Evolutionary conservation across 2,888 invertebrate species (phyloP), one percentile per base, ranked within the genome.

Genomic region (Drosophila paramelanica): DNA sequence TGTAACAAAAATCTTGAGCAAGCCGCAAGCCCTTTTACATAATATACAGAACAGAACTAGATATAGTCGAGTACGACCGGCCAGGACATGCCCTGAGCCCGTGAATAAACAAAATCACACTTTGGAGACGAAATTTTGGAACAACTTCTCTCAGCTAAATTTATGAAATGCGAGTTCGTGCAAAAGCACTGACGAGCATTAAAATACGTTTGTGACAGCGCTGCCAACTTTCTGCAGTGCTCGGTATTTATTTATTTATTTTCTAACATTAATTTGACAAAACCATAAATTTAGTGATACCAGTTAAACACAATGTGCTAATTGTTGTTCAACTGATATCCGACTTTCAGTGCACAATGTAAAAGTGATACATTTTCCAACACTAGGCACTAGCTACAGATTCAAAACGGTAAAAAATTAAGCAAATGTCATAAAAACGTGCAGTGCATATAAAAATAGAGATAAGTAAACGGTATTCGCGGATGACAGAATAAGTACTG

Each of bases 201-300:
- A 1, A 20, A 7, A 25, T 25, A 27, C 38, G 10, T 5, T 10
- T 45, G 3, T 8, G 8, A 10, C 2, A 8, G 55, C 7, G 68
- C 61, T 76, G 72, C 58, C 68, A 72, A 46, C 58, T 13, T 13
- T 17, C 1, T 31, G n/a, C 11, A 38, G 36, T 50, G 3, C 7
- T n/a, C 5, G 5, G 13, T 13, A 13, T 41, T 31, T 45, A 53
- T 36, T 33, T n/a, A 46, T 49, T 27, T 42, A 14, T 17, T 13
- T 25, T 2, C 7, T 11, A 5, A 17, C 3, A 25, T 33, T 47
- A 38, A 47, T 8, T 25, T 36, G 31, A 36, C 27, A 25, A 33
- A n/a, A 33, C 14, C 11, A 13, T 33, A n/a, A 38, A 41, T 39
- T 57, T 50, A 2, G 2, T 11, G 3, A 10, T 6, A 43, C 8